phyloP scores from a whole-genome alignment of 2,797 vertebrate genomes.

The Acanthis flammea region DNA sequence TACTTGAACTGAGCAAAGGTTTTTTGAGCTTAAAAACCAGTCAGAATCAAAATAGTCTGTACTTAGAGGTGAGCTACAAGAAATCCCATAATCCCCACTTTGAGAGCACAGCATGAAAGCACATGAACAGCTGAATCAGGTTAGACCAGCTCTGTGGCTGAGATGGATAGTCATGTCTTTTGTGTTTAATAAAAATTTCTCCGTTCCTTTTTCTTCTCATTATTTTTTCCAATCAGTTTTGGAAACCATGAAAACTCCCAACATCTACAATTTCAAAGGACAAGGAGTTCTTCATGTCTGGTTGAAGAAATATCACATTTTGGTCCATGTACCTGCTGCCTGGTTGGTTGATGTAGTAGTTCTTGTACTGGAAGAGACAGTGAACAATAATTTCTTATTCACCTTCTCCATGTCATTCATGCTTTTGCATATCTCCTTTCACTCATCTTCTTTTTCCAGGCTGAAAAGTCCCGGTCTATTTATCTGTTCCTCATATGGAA shows the following conservation, averaged over 20 bases:
- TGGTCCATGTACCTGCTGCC: not conserved
- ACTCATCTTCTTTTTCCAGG: not conserved
- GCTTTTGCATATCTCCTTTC: not conserved
- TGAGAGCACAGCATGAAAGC: not conserved
- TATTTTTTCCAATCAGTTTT: not conserved
- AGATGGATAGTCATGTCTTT: not conserved
- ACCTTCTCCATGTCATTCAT: conserved; percentile 18
- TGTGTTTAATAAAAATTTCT: not conserved
- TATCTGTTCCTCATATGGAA: not conserved
- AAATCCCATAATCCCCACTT: conserved; percentile 5
- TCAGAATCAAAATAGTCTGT: not conserved
- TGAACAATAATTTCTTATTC: not conserved
- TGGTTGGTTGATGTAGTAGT: not conserved
- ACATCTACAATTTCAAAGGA: not conserved
- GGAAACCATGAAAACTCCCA: not conserved
- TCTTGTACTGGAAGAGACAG: conserved; percentile 6
- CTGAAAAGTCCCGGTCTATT: not conserved
- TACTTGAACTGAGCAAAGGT: not conserved
- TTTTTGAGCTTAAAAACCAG: conserved; percentile 12
- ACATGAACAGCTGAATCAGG: not conserved
- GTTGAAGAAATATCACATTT: not conserved
- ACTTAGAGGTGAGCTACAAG: not conserved
- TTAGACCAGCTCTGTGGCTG: not conserved
- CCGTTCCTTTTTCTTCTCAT: not conserved
- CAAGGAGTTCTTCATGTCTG: not conserved